Base-by-base conservation (phyloP, 35 echinoderm and acorn worm genomes). In the Patiria miniata region DNA sequence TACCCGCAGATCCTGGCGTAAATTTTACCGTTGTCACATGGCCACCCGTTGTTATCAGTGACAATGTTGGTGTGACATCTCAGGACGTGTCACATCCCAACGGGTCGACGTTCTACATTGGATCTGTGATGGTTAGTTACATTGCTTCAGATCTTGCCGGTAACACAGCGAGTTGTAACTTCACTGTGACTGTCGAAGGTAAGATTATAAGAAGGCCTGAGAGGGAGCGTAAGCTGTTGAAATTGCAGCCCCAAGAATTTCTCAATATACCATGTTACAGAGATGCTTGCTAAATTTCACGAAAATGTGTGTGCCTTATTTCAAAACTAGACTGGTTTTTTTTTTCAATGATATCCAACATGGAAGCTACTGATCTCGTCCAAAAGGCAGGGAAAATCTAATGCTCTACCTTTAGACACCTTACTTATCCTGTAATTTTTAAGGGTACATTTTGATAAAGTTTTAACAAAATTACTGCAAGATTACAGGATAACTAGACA, bases 171-270 rank as follows among this genome's bases (percentile, higher is more conserved):
- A 60, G 42, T 34, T 89, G 87, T 61, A 40, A 32, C 15, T 83
- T 89, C 65, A 83, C 32, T 15, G 59, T 89, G 6, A 89, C 79
- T 30, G 55, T 89, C 21, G 29, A 8, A 68, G 87, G 87, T 89
- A 50, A 36, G 87, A 58, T 58, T 40, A n/a, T 80, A 47, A 6
- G 42, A 12, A 12, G 4, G 42, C 42, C 42, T 6, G 42, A 12
- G 4, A 47, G 12, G 12, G 4, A 47, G 42, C 12, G 42, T 47
- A 47, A 12, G 42, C 42, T 6, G 42, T 4, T 47, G 42, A n/a
- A n/a, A 6, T 47, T 47, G 42, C 42, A 47, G n/a, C 33, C 32
- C 23, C 18, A 30, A 19, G 77, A 78, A 19, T n/a, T n/a, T n/a
- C n/a, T 47, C 36, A 52, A 8, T 44, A 17, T 80, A 8, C 6